Evolutionary conservation across 2,113 vertebrate genomes (phyloP), one percentile per base, ranked within the genome.

Genomic region (Capreolus pygargus): DNA sequence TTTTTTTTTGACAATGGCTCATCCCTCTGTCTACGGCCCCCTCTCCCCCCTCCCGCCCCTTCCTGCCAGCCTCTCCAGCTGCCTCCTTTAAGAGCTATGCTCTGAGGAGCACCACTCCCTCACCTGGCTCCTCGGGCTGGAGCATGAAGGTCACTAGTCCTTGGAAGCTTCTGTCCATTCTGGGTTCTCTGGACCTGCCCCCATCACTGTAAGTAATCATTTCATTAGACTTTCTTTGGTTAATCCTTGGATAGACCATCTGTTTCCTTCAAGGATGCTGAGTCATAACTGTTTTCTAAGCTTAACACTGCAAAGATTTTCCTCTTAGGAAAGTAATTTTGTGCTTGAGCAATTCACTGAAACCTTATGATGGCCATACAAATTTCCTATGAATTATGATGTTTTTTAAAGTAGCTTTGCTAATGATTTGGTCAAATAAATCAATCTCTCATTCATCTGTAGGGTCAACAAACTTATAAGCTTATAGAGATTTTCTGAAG

Each of bases 291-390:
- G 10, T 50, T 82, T 89, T 43, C 25, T 39, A 55, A 33, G 43
- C 55, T 57, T 84, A 76, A 67, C 28, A 81, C 50, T 78, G 1
- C 11, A 74, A 74, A 79, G 60, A 70, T 64, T 93, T 91, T 91
- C 78, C 15, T 91, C 28, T 30, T 45, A 19, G 4, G 30, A 97
- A 87, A 86, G 21, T 52, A 67, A 67, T 92, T 96, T 86, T 97
- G 61, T 3, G 0, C 3, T 95, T 95, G 9, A 30, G 86, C 25
- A n/a, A 91, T 27, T 92, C 45, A 50, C 33, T 8, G 19, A 61
- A 91, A 93, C n/a, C 43, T 45, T 60, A 43, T n/a, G 27, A 82
- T 39, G 88, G 78, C 50, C 25, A 45, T n/a, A 17, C 27, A 70
- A 57, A 60, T 81, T 36, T 54, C 21, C 33, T 28, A 28, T 64